Evolutionary conservation across 2,797 vertebrate genomes (phyloP).

Genomic region (Parotocinclus haroldoi): DNA sequence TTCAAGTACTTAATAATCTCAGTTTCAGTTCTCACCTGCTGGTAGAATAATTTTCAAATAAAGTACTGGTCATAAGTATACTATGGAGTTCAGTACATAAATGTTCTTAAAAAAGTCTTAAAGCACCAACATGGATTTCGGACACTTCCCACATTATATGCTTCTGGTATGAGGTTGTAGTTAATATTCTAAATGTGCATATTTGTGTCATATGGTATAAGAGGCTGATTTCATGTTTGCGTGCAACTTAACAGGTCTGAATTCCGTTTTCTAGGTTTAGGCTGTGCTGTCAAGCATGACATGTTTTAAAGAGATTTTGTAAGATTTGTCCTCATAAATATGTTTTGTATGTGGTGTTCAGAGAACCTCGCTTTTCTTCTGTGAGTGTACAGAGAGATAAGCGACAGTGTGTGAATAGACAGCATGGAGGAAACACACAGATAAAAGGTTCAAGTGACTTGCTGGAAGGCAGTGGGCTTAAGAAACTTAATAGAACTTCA

Average conservation of each 20-base stretch:
- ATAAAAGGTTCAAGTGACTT: conserved; percentile 35
- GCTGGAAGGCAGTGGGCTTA: conserved; percentile 34
- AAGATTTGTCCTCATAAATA: conserved; percentile 9
- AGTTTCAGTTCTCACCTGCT: too few species aligned
- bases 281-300: conserved; percentile 5
- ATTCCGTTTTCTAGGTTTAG: conserved; percentile 1
- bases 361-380: conserved; percentile 14
- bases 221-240: too few species aligned
- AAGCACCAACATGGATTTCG: too few species aligned
- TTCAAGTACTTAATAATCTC: too few species aligned
- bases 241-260: neutral
- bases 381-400: conserved; percentile 26
- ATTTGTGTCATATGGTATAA: too few species aligned
- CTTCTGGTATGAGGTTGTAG: too few species aligned
- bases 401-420: conserved; percentile 17
- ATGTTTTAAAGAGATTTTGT: conserved; percentile 22
- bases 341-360: conserved; percentile 12
- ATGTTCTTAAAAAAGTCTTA: too few species aligned
- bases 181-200: too few species aligned
- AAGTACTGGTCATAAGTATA: too few species aligned
- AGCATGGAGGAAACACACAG: conserved; percentile 35
- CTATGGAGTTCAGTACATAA: too few species aligned
- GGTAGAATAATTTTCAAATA: too few species aligned
- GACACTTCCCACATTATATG: too few species aligned
- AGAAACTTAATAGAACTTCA: conserved; percentile 40